Percentiles rank a stretch among this genome's conserved stretches.
Conservation (phyloP, 1,140 invertebrate species). For the Aphidius ervi region DNA sequence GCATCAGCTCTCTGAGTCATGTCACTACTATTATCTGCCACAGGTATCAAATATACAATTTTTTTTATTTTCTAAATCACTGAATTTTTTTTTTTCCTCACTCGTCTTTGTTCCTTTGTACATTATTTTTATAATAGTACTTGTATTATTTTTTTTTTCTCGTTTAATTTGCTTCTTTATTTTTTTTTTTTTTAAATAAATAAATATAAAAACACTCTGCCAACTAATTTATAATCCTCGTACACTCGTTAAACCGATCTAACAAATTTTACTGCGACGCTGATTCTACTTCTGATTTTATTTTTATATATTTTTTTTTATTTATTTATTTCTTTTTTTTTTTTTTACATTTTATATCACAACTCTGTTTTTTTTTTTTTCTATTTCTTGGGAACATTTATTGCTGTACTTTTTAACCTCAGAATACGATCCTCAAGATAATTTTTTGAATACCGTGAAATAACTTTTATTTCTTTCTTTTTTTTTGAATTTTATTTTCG, state of each 20-base stretch:
- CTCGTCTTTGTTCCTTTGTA: constrained; percentile 21
- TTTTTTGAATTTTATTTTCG: too few relatives aligned
- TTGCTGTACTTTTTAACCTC: too few relatives aligned
- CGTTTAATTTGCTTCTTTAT: background rate
- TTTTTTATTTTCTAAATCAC: constrained; percentile 30
- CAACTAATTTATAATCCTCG: constrained; percentile 46
- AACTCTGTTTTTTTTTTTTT: background rate
- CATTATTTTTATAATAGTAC: background rate
- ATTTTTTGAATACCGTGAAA: too few relatives aligned
- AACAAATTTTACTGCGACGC: constrained; percentile 44
- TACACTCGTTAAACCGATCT: constrained; percentile 49
- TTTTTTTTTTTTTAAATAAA: constrained; percentile 7
- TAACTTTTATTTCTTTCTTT: too few relatives aligned
- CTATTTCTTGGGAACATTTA: too few relatives aligned
- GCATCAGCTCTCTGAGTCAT: constrained; percentile 34
- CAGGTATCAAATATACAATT: background rate
- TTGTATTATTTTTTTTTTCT: background rate
- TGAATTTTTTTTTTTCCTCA: constrained; percentile 21
- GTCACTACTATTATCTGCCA: too few relatives aligned
- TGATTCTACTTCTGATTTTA: constrained; percentile 31
- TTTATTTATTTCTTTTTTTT: constrained; percentile 6
- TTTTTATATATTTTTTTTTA: constrained; percentile 10
- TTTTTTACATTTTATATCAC: constrained; percentile 7
- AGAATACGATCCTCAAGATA: too few relatives aligned
- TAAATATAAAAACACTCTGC: constrained; percentile 34